A percentile compares a stretch with the other conserved stretches of the same genome.
Evolutionary conservation across 1,140 invertebrate species (phyloP).

Genomic region (Aphidius ervi): DNA sequence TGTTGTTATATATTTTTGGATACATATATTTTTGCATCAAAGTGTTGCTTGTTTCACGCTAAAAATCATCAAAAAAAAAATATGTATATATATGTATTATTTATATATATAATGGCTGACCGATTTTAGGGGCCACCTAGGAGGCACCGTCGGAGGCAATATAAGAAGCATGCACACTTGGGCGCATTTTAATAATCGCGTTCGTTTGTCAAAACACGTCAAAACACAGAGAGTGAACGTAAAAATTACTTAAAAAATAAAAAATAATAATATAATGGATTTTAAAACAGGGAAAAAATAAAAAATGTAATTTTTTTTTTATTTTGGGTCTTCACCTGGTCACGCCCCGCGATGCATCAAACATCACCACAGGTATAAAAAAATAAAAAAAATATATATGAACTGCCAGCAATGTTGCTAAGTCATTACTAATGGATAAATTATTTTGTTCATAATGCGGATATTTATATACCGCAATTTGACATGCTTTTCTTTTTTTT

Average conservation of each 20-base stretch:
- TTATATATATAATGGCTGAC: conserved; percentile 21
- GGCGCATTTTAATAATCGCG: conserved; percentile 43
- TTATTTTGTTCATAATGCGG: no score
- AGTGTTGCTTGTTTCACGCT: conserved; percentile 3
- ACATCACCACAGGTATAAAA: conserved; percentile 1
- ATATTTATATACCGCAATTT: no score
- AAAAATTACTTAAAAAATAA: no score
- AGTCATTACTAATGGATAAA: no score
- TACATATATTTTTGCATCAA: neutral
- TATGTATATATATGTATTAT: neutral
- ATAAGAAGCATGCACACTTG: conserved; percentile 27
- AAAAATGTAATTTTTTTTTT: conserved; percentile 17
- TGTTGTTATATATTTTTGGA: no score
- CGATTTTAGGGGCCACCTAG: conserved; percentile 39
- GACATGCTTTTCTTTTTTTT: no score
- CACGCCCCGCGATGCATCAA: conserved; percentile 41
- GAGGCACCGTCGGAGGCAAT: conserved; percentile 39
- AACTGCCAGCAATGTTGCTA: no score
- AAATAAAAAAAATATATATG: neutral
- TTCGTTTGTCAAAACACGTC: conserved; percentile 54
- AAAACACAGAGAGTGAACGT: conserved; percentile 41
- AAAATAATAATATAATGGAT: no score
- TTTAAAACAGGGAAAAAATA: conserved; percentile 5
- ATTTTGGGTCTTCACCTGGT: conserved; percentile 5
- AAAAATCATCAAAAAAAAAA: conserved; percentile 17